A percentile compares a stretch with the other conserved stretches of the same genome.
phyloP scores from a whole-genome alignment of 1,140 invertebrate genomes.

The Solenopsis invicta region DNA sequence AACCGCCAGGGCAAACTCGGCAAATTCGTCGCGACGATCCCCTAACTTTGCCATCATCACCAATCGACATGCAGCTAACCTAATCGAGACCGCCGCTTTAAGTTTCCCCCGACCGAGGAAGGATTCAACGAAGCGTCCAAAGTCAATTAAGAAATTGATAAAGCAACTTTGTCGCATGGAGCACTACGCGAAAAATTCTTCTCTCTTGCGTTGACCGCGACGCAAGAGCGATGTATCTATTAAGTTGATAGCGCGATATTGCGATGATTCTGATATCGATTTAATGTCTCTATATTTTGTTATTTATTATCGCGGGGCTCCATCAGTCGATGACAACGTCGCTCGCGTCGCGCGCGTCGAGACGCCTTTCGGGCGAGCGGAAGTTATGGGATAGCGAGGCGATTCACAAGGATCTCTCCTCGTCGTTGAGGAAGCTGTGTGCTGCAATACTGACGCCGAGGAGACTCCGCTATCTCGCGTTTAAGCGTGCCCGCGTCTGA shows the following conservation, averaged over 20 bases:
- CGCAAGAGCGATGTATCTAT: not conserved
- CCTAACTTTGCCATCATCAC: conserved; percentile 64
- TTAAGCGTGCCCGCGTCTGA: conserved; percentile 50
- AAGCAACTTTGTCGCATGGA: conserved; percentile 5
- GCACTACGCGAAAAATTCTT: not conserved
- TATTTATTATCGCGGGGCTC: not conserved
- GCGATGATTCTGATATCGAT: not conserved
- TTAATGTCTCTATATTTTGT: not conserved
- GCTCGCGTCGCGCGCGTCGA: no score
- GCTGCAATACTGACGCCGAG: not conserved
- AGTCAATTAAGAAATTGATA: conserved; percentile 50
- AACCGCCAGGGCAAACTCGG: conserved; percentile 52
- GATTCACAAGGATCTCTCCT: conserved; percentile 10
- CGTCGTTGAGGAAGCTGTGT: not conserved
- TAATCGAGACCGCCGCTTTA: conserved; percentile 52
- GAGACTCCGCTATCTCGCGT: conserved; percentile 39
- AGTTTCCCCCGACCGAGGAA: conserved; percentile 29
- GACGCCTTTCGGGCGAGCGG: not conserved
- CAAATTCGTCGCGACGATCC: conserved; percentile 61
- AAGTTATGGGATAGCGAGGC: conserved; percentile 4
- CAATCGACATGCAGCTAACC: conserved; percentile 55
- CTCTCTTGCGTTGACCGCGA: no score
- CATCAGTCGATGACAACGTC: not conserved
- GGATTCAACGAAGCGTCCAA: conserved; percentile 20
- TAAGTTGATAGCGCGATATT: not conserved